These are phyloP conservation scores for Pangasianodon hypophthalmus DNA, from an alignment of 2,113 vertebrate species.

Conservation along the genomic window DNA sequence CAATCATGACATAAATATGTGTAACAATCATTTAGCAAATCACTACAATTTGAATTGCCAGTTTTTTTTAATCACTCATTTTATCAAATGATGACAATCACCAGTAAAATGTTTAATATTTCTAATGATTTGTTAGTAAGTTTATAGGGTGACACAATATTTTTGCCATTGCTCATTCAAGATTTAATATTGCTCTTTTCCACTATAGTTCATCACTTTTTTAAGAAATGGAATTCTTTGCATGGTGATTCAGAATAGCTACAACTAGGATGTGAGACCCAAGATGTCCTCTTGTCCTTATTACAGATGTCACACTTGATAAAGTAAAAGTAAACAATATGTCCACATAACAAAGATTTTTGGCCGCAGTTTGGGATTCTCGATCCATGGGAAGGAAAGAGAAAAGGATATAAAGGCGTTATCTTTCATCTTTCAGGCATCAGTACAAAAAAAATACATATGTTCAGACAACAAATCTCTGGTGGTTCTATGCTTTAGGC, in stretches of 20 bases:
- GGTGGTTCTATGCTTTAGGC: neutral
- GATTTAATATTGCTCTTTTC: neutral
- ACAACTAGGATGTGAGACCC: neutral
- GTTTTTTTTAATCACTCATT: neutral
- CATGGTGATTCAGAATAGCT: neutral
- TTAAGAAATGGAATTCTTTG: neutral
- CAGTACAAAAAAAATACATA: constrained; percentile 6
- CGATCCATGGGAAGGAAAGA: neutral
- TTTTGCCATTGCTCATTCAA: neutral
- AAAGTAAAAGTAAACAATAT: neutral
- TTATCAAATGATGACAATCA: neutral
- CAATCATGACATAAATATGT: neutral
- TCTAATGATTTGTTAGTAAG: neutral
- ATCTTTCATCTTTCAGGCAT: constrained; percentile 18
- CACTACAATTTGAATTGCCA: neutral
- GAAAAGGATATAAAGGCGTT: neutral
- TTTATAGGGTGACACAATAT: neutral
- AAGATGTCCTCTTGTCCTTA: neutral
- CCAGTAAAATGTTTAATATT: neutral
- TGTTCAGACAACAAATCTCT: constrained; percentile 11
- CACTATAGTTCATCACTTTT: neutral
- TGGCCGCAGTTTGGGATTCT: neutral
- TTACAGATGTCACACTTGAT: neutral
- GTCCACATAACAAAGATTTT: neutral
- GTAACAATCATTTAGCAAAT: neutral